Base-by-base conservation (phyloP, 2,113 vertebrate species). In the Ctenomys sociabilis region DNA sequence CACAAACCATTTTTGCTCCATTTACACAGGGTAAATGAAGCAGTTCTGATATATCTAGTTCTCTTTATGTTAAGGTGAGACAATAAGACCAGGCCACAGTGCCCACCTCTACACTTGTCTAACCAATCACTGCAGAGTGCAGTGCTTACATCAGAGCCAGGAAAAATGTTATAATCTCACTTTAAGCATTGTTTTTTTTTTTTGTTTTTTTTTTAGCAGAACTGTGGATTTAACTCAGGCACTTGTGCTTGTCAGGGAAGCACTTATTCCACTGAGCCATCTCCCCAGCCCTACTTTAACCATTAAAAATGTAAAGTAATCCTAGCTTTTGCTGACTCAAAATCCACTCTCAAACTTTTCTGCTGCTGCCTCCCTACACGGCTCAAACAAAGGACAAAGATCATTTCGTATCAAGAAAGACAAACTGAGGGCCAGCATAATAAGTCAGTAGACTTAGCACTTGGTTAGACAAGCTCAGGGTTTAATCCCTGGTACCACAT, bases 1-100 rank as follows among this genome's bases (percentile, higher is more conserved):
- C 26, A 37, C 43, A 95, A 28, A 54, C 94, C 95, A 94, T 91
- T 93, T 95, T 96, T 28, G 37, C 35, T 95, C 83, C 87, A 95
- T 95, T 97, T 95, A 85, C 6, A 35, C n/a, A 19, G 16, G 73
- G 49, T 95, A 5, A 57, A 83, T 72, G 9, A 54, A 80, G 59
- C 59, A 81, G 32, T 72, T 94, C 49, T 1, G 40, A 80, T 68
- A 19, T 30, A 52, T 35, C 57, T 81, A n/a, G 22, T 80, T 92
- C 43, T 91, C 64, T 82, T 19, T 43, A 32, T 12, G 61, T 32
- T 66, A 85, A 2, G 9, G 21, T 4, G 45, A 96, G 26, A 81
- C 37, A 78, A 54, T 35, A 49, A 84, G 35, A 16, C 70, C 32
- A 35, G 16, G 13, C 63, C 66, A 43, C 61, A 30, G 17, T 72